Percentiles rank a stretch among this genome's conserved stretches.
phyloP scores from a whole-genome alignment of 2,113 vertebrate species.

The Taurulus bubalis region DNA sequence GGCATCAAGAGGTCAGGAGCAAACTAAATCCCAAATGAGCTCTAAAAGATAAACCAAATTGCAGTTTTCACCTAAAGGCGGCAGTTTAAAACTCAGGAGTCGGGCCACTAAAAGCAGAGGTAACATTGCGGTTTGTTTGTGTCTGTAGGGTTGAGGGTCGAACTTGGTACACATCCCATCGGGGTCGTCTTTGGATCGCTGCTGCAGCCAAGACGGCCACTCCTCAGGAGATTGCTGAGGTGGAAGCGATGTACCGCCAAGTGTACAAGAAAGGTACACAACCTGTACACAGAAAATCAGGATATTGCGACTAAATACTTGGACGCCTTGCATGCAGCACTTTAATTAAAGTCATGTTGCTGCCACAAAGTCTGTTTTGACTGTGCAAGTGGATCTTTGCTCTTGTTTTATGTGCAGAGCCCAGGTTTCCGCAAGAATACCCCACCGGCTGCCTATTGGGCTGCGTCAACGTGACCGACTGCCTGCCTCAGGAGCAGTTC shows the following conservation, averaged over 20 bases:
- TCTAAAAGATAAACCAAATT: background rate
- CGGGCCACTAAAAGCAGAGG: background rate
- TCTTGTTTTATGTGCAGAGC: constrained; percentile 81
- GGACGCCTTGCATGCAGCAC: background rate
- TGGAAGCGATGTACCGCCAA: constrained; percentile 89
- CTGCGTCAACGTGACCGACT: constrained; percentile 91
- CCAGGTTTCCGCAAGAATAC: constrained; percentile 91
- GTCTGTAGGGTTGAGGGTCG: constrained; percentile 91
- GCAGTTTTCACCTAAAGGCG: too few relatives aligned
- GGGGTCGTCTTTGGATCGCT: constrained; percentile 96
- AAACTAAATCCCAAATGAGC: too few relatives aligned
- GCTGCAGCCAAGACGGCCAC: constrained; percentile 92
- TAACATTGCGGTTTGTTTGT: background rate
- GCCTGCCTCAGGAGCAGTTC: constrained; percentile 93
- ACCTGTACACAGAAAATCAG: background rate
- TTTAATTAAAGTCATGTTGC: background rate
- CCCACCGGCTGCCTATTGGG: constrained; percentile 94
- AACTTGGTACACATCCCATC: constrained; percentile 95
- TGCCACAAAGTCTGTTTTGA: background rate
- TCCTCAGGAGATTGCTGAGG: constrained; percentile 90
- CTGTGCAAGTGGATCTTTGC: constrained; percentile 1
- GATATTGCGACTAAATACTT: background rate
- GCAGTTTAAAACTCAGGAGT: background rate
- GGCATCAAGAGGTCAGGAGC: constrained; percentile 90
- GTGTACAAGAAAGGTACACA: constrained; percentile 86